These are phyloP conservation scores for Drosophila tropicalis DNA, from an alignment of 1,140 invertebrate species.

Conservation along the genomic window DNA sequence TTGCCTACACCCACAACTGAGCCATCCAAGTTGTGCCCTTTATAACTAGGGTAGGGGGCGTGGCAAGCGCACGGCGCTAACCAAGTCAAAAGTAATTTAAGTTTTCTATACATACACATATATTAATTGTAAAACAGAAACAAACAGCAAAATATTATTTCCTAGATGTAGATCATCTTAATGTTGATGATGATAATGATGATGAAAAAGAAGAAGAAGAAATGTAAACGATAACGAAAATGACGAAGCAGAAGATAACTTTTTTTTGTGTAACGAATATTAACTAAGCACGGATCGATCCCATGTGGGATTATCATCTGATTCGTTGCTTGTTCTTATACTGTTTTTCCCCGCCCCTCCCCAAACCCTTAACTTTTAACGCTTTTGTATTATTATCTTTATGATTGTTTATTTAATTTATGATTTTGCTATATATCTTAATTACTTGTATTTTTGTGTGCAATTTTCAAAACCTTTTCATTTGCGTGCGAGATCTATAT, in stretches of 20 bases:
- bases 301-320: not conserved
- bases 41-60: constrained; percentile 85
- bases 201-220: not conserved
- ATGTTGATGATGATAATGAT: not conserved
- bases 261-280: constrained; percentile 53
- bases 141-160: constrained; percentile 28
- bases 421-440: constrained; percentile 59
- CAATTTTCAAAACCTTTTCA: constrained; percentile 77
- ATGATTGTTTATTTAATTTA: constrained; percentile 79
- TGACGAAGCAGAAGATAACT: constrained; percentile 4
- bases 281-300: constrained; percentile 24
- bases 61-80: constrained; percentile 47
- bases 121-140: constrained; percentile 22
- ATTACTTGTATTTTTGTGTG: constrained; percentile 70
- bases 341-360: constrained; percentile 39
- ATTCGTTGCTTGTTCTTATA: not conserved
- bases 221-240: constrained; percentile 5
- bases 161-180: constrained; percentile 33
- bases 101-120: constrained; percentile 49
- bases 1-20: constrained; percentile 88
- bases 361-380: constrained; percentile 50
- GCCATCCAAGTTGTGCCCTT: constrained; percentile 89
- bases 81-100: constrained; percentile 72
- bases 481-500: constrained; percentile 51
- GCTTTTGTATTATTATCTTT: constrained; percentile 80